phyloP scores from a whole-genome alignment of 2,797 vertebrate species.

The Malurus leucopterus region DNA sequence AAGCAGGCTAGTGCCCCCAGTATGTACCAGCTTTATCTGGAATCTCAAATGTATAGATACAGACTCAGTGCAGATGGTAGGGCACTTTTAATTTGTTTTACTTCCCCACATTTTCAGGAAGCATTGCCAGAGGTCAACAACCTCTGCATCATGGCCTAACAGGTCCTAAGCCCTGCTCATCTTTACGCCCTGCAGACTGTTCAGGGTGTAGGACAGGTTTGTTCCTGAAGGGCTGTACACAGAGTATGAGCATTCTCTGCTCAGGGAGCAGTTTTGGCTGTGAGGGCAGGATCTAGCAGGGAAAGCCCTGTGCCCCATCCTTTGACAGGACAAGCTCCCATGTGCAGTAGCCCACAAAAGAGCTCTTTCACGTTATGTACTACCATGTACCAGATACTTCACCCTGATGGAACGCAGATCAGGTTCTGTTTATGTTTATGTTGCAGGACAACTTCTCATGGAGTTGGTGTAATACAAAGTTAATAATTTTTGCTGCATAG shows the following conservation, averaged over 20 bases:
- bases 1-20: background rate
- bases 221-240: background rate
- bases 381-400: background rate
- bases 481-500: background rate
- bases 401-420: background rate
- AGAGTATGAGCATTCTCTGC: rapidly evolving
- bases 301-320: background rate
- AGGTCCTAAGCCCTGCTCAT: background rate
- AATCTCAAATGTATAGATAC: background rate
- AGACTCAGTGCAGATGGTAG: rapidly evolving
- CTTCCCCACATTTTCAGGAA: background rate
- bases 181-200: background rate
- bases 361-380: rapidly evolving
- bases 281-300: background rate
- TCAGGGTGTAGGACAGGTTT: background rate
- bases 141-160: background rate
- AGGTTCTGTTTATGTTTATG: background rate
- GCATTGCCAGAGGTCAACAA: background rate
- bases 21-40: background rate
- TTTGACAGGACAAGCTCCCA: background rate
- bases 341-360: background rate
- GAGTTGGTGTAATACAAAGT: background rate
- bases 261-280: background rate
- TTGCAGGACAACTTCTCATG: background rate
- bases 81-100: background rate